These are phyloP conservation scores for Procambarus clarkii DNA, from an alignment of 1,140 invertebrate genomes.

Conservation along the genomic window DNA sequence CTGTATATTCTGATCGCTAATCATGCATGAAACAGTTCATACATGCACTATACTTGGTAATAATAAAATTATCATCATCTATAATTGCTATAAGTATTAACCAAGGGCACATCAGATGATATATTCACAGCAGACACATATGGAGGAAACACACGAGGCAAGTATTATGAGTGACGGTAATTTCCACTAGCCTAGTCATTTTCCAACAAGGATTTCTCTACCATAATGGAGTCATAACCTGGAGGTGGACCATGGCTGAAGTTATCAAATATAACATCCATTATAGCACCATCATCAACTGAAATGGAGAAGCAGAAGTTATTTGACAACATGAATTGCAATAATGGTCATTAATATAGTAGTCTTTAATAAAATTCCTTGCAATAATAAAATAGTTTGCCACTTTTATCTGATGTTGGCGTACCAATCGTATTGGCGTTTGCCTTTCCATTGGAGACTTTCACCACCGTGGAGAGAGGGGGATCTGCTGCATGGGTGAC, in stretches of 20 bases:
- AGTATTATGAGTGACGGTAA: not conserved
- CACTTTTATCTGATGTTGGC: too few relatives aligned
- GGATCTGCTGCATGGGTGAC: too few relatives aligned
- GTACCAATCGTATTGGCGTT: too few relatives aligned
- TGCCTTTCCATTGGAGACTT: too few relatives aligned
- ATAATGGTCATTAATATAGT: too few relatives aligned
- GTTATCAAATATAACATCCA: conserved; percentile 62
- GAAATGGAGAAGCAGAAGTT: not conserved
- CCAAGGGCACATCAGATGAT: not conserved
- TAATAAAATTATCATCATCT: not conserved
- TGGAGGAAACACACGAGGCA: not conserved
- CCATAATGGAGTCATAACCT: conserved; percentile 62
- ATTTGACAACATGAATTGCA: not conserved
- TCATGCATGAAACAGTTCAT: not conserved
- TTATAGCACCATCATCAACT: conserved; percentile 62
- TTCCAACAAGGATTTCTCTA: conserved; percentile 63
- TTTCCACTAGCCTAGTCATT: conserved; percentile 52
- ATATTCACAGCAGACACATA: not conserved
- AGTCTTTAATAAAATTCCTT: too few relatives aligned
- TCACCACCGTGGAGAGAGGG: too few relatives aligned
- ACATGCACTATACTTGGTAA: not conserved
- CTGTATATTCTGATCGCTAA: not conserved
- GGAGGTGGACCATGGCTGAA: conserved; percentile 57
- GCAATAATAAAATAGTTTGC: too few relatives aligned
- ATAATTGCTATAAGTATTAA: not conserved